phyloP scores from a whole-genome alignment of 2,888 invertebrate species.

The Matsumyia berberina region DNA sequence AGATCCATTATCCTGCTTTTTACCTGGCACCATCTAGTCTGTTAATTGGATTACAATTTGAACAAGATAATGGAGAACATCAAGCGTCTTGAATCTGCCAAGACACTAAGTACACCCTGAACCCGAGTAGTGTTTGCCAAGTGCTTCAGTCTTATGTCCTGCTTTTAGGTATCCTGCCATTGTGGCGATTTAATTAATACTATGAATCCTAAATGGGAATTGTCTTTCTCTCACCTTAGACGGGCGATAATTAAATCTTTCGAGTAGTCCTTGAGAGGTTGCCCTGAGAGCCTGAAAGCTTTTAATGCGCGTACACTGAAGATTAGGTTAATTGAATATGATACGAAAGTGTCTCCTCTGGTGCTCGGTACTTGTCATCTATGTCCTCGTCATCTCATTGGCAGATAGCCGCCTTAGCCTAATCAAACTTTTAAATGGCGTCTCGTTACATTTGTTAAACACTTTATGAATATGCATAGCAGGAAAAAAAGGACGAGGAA shows the following conservation, averaged over 20 bases:
- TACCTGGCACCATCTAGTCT: conserved; percentile 25
- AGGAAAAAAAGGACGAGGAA: background rate
- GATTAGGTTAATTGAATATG: conserved; percentile 75
- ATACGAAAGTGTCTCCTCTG: conserved; percentile 44
- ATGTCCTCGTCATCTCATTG: conserved; percentile 17
- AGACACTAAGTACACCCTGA: conserved; percentile 34
- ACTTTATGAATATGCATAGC: conserved; percentile 71
- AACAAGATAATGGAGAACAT: conserved; percentile 65
- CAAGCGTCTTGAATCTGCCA: conserved; percentile 42
- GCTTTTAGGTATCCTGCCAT: conserved; percentile 67
- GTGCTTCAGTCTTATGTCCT: conserved; percentile 65
- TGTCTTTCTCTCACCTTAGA: conserved; percentile 61
- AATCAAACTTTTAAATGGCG: conserved; percentile 74
- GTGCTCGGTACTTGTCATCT: conserved; percentile 1
- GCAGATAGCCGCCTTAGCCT: conserved; percentile 40
- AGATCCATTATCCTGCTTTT: conserved; percentile 7
- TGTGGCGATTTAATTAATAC: conserved; percentile 76
- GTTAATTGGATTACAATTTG: conserved; percentile 72
- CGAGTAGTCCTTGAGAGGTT: conserved; percentile 44
- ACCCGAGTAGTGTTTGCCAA: conserved; percentile 51
- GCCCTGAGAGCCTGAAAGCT: conserved; percentile 51
- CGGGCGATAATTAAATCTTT: conserved; percentile 70
- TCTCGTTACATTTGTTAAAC: conserved; percentile 71
- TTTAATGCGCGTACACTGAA: conserved; percentile 66
- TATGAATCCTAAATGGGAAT: conserved; percentile 70